Percentiles rank a stretch among this genome's conserved stretches.
Conservation (phyloP, 2,113 vertebrate genomes). For the Actenoides hombroni region DNA sequence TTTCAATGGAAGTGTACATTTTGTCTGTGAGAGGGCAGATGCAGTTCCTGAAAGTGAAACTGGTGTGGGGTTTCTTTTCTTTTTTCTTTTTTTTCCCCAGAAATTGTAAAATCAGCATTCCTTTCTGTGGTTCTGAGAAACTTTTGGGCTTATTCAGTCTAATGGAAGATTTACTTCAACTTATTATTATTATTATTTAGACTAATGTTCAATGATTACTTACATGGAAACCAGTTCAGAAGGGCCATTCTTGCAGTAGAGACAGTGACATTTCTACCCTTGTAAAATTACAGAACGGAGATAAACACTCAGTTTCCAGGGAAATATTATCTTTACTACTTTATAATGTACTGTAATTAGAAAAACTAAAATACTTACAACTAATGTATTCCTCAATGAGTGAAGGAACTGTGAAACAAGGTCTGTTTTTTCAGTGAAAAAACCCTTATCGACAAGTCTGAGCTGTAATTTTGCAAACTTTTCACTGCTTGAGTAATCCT, state of each 20-base stretch:
- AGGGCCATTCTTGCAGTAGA: background rate
- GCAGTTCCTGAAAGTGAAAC: background rate
- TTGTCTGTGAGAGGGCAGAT: background rate
- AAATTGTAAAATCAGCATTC: background rate
- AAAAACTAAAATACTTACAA: background rate
- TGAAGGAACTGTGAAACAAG: background rate
- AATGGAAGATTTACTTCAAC: background rate
- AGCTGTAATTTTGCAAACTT: conserved; percentile 13
- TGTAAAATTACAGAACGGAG: background rate
- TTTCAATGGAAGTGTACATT: background rate
- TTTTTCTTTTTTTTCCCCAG: background rate
- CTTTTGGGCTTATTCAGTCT: background rate
- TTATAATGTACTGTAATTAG: conserved; percentile 5
- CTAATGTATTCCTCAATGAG: background rate
- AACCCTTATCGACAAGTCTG: background rate
- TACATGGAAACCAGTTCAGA: conserved; percentile 16
- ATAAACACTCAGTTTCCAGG: conserved; percentile 12
- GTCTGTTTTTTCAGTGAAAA: background rate
- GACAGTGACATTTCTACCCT: conserved; percentile 27
- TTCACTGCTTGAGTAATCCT: conserved; percentile 21
- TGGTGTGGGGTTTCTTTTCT: background rate
- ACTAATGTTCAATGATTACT: background rate
- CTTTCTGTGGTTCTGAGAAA: background rate
- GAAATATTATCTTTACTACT: conserved; percentile 43
- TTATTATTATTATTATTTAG: conserved; percentile 1